phyloP scores from a whole-genome alignment of 2,797 vertebrate genomes.

The Myotis vivesi region DNA sequence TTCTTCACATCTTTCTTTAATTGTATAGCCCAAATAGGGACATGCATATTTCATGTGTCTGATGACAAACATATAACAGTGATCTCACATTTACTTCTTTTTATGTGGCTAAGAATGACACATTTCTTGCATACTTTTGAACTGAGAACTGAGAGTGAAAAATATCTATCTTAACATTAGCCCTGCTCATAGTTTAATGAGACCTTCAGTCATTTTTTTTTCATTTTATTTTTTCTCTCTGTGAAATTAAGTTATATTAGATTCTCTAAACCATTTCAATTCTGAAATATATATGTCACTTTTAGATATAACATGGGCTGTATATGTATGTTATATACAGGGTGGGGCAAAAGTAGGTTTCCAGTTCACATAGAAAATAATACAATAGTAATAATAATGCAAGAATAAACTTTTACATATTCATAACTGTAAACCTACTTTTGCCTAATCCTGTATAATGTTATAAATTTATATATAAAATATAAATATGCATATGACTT shows the following conservation, averaged over 20 bases:
- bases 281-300: not conserved
- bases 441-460: not conserved
- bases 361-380: not conserved
- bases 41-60: not conserved
- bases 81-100: not conserved
- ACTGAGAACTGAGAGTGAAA: not conserved
- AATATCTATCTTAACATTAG: not conserved
- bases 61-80: not conserved
- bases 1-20: slow-evolving; percentile 30
- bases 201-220: not conserved
- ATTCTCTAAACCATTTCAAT: not conserved
- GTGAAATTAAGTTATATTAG: not conserved
- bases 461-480: not conserved
- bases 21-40: not conserved
- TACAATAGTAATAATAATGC: not conserved
- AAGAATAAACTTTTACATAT: not conserved
- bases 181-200: not conserved
- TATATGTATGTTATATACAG: not conserved
- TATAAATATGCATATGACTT: not conserved
- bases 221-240: slow-evolving; percentile 24
- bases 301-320: not conserved
- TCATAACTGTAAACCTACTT: not conserved
- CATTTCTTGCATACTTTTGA: not conserved
- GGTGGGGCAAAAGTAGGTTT: not conserved
- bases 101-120: not conserved